A percentile compares a stretch with the other conserved stretches of the same genome.
Conservation (phyloP, 2,888 invertebrate species). For the Macrophya annulata region DNA sequence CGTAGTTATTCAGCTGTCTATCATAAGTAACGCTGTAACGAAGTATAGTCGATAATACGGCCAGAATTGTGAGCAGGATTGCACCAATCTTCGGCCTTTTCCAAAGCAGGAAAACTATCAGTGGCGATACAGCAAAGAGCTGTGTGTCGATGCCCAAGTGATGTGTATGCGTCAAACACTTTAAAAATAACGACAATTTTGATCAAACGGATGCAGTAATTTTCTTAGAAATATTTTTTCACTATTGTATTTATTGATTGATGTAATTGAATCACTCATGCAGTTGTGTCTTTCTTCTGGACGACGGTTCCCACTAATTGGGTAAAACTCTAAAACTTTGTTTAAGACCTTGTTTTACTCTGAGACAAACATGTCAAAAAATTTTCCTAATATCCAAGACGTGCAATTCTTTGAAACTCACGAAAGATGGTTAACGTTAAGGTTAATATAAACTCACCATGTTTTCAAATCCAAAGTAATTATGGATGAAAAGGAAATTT, state of each 20-base stretch:
- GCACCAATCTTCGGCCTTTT: constrained; percentile 83
- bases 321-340: not conserved
- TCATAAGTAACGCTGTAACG: constrained; percentile 84
- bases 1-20: constrained; percentile 84
- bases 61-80: constrained; percentile 79
- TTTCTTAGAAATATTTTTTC: not conserved
- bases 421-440: not conserved
- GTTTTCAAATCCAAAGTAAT: constrained; percentile 87
- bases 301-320: not conserved
- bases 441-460: constrained; percentile 80
- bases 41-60: constrained; percentile 82
- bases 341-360: not conserved
- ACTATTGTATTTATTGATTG: not conserved
- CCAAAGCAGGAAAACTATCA: constrained; percentile 83
- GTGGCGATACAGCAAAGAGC: constrained; percentile 84
- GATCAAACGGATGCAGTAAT: not conserved
- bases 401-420: not conserved
- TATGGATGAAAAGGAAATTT: constrained; percentile 87
- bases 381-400: not conserved
- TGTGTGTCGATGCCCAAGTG: constrained; percentile 88
- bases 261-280: not conserved
- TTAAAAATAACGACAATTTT: constrained; percentile 54
- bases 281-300: not conserved
- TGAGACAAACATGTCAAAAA: not conserved
- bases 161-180: constrained; percentile 88